Evolutionary conservation across 2,888 invertebrate species (phyloP), one percentile per base, ranked within the genome.

Genomic region (Hemaris fuciformis): DNA sequence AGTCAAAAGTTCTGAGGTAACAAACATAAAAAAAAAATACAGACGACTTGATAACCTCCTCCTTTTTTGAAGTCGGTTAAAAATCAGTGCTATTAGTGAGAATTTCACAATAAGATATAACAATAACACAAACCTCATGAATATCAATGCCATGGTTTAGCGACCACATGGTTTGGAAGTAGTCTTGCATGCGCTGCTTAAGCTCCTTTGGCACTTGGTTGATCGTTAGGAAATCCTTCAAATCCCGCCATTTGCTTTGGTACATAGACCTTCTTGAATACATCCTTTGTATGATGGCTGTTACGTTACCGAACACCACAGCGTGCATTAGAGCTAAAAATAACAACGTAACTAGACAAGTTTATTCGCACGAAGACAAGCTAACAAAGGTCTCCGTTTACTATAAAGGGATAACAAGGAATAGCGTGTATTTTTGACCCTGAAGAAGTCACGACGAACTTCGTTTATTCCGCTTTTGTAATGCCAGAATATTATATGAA

Each of bases 111-210:
- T 42, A 42, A 0, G 34, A 38, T 10, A 25, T 38, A 3, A 59
- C 7, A 2, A 38, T n/a, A n/a, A n/a, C n/a, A 57, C 62, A 60
- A 90, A 98, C 99, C 96, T 99, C 98, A 81, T 98, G 97, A 73
- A 98, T 97, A 86, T 99, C 98, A 79, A 99, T 99, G 62, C 99
- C 99, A 85, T 98, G 98, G 91, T 98, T 99, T 65, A 99, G 94
- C 10, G 98, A 98, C 99, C 99, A 99, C 95, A 97, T 98, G 13
- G 99, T 99, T 88, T 99, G 98, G 85, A 99, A 99, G 87, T 98
- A 99, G 85, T 99, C 99, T 82, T 98, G 98, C 96, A 99, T 98
- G 66, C 99, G 93, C 82, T 98, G 98, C 84, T 98, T 98, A 66
- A 99, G 93, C 82, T 98, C 98, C 80, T 98, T 98, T 1, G 99